Percentiles rank a stretch among this genome's conserved stretches.
These are phyloP conservation scores for Nasonia oneida DNA, from an alignment of 2,888 invertebrate genomes.

Conservation along the genomic window DNA sequence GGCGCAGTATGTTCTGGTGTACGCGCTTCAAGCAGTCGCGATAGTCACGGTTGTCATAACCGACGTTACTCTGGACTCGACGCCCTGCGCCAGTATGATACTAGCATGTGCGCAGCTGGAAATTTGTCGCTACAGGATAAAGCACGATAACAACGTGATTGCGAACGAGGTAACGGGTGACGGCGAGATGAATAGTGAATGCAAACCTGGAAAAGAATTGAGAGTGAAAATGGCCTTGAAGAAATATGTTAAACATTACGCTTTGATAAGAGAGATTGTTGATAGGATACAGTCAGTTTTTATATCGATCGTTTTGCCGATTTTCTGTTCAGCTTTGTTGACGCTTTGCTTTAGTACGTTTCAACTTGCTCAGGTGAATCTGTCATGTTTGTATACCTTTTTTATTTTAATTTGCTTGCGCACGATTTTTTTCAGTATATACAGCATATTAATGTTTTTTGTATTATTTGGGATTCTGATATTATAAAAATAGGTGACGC, in stretches of 20 bases:
- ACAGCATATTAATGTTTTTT: no score
- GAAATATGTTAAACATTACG: background rate
- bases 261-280: background rate
- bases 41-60: background rate
- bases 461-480: no score
- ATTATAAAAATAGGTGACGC: no score
- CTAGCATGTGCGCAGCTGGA: constrained; percentile 9
- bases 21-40: background rate
- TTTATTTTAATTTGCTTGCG: no score
- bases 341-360: constrained; percentile 23
- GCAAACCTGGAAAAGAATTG: background rate
- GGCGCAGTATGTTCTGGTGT: background rate
- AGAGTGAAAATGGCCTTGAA: background rate
- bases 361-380: constrained; percentile 17
- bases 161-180: no score
- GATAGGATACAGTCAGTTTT: background rate
- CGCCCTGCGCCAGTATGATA: background rate
- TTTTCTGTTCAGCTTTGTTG: background rate
- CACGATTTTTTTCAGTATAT: no score
- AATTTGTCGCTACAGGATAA: constrained; percentile 16
- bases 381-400: no score
- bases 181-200: no score
- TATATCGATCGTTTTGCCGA: constrained; percentile 1
- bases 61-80: constrained; percentile 6
- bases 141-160: no score